These are phyloP conservation scores for Acholoe squamosa DNA, from an alignment of 2,888 invertebrate genomes.

Conservation along the genomic window DNA sequence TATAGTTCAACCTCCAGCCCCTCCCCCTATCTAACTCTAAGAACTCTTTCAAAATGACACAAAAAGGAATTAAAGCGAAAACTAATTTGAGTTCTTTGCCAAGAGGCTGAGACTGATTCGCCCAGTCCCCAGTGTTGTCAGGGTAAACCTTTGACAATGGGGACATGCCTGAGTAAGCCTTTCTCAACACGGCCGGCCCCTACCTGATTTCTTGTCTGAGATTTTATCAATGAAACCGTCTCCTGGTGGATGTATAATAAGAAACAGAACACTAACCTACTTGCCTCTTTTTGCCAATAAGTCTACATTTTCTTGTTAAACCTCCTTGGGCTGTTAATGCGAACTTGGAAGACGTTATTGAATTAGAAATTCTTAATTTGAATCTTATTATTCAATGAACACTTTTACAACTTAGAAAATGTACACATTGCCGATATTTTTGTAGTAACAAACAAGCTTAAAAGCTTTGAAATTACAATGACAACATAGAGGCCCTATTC, in stretches of 20 bases:
- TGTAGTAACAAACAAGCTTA: no score
- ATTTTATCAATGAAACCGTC: constrained; percentile 15
- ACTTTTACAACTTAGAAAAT: no score
- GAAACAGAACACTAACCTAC: not conserved
- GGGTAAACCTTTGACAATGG: not conserved
- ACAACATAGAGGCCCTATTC: no score
- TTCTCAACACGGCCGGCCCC: not conserved
- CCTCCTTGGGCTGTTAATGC: no score
- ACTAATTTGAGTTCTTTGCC: not conserved
- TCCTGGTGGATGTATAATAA: not conserved
- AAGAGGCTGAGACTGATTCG: not conserved
- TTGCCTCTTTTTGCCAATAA: not conserved
- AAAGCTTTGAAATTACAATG: no score
- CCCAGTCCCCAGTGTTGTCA: constrained; percentile 6
- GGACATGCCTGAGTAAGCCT: not conserved
- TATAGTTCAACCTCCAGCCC: not conserved
- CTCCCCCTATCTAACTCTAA: not conserved
- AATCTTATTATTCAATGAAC: no score
- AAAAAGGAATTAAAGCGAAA: not conserved
- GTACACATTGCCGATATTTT: no score
- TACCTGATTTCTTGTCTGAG: constrained; percentile 7
- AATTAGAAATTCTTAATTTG: no score
- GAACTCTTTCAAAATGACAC: not conserved
- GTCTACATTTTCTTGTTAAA: not conserved
- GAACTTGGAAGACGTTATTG: no score